These are phyloP conservation scores for Anthopleura xanthogrammica DNA, from an alignment of 92 coral and sea anemone species.

Conservation along the genomic window DNA sequence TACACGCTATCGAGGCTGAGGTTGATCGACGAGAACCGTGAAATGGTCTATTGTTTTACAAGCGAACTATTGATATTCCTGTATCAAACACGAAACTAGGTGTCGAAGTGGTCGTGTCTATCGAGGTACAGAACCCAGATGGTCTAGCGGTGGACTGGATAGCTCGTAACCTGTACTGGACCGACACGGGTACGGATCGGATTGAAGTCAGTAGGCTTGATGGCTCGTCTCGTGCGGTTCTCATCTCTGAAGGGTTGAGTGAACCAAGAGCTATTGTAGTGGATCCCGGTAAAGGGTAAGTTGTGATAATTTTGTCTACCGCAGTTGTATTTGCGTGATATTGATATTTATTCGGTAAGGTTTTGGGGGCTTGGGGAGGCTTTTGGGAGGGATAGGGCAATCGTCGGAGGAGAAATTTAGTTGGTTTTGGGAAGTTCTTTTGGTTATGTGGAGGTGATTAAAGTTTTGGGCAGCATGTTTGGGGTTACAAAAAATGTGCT, in stretches of 20 bases:
- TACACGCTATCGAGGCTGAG: too few relatives aligned
- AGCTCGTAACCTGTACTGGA: slow-evolving; percentile 96
- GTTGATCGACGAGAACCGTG: too few relatives aligned
- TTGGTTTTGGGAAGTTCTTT: too few relatives aligned
- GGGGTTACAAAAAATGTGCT: too few relatives aligned
- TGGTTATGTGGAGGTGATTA: too few relatives aligned
- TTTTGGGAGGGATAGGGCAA: too few relatives aligned
- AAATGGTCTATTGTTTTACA: too few relatives aligned
- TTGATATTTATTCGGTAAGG: too few relatives aligned
- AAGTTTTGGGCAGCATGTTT: too few relatives aligned
- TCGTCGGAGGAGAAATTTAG: too few relatives aligned
- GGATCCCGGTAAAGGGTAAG: slow-evolving; percentile 89
- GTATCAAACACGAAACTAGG: slow-evolving; percentile 26
- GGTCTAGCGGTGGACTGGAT: slow-evolving; percentile 98
- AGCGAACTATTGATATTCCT: neutral
- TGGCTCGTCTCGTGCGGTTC: slow-evolving; percentile 81
- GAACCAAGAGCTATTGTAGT: slow-evolving; percentile 93
- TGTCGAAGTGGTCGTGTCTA: slow-evolving; percentile 60
- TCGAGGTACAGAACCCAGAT: slow-evolving; percentile 82
- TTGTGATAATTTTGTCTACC: neutral
- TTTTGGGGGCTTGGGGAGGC: too few relatives aligned
- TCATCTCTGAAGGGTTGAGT: slow-evolving; percentile 66
- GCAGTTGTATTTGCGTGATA: neutral
- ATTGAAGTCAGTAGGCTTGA: slow-evolving; percentile 92
- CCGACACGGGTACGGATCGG: slow-evolving; percentile 90